A percentile compares a stretch with the other conserved stretches of the same genome.
These are phyloP conservation scores for Drepana falcataria DNA, from an alignment of 2,888 invertebrate species.

Conservation along the genomic window DNA sequence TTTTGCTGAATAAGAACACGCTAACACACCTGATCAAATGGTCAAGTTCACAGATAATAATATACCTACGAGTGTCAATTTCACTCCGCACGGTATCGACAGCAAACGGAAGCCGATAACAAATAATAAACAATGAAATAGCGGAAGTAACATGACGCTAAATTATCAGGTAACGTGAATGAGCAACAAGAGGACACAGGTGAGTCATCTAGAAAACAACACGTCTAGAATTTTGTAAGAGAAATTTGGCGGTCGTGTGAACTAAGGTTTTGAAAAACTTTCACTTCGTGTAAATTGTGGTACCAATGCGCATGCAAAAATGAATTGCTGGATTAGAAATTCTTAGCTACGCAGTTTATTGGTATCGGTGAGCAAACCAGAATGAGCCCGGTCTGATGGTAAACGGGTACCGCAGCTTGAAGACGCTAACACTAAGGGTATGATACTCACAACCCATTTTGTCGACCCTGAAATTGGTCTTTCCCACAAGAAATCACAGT, in stretches of 20 bases:
- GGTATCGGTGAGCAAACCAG: too few relatives aligned
- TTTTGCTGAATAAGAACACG: too few relatives aligned
- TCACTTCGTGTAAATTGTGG: not conserved
- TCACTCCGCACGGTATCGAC: conserved; percentile 21
- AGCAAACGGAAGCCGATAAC: conserved; percentile 32
- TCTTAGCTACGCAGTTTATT: too few relatives aligned
- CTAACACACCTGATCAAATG: not conserved
- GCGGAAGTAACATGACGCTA: conserved; percentile 26
- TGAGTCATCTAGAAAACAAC: conserved; percentile 23
- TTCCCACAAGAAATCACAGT: too few relatives aligned
- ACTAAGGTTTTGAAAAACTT: not conserved
- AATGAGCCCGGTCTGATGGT: too few relatives aligned
- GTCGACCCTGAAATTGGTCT: too few relatives aligned
- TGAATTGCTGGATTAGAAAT: too few relatives aligned
- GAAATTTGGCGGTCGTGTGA: not conserved
- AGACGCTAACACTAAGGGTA: too few relatives aligned
- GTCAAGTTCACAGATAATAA: not conserved
- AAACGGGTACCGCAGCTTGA: too few relatives aligned
- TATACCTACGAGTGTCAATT: conserved; percentile 6
- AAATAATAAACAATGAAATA: conserved; percentile 25
- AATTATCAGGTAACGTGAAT: conserved; percentile 18
- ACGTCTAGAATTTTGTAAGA: not conserved
- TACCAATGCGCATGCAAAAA: not conserved
- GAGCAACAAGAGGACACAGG: conserved; percentile 15
- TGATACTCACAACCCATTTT: too few relatives aligned